A percentile compares a stretch with the other conserved stretches of the same genome.
Conservation (phyloP, 2,888 invertebrate species). For the Noctua janthina region DNA sequence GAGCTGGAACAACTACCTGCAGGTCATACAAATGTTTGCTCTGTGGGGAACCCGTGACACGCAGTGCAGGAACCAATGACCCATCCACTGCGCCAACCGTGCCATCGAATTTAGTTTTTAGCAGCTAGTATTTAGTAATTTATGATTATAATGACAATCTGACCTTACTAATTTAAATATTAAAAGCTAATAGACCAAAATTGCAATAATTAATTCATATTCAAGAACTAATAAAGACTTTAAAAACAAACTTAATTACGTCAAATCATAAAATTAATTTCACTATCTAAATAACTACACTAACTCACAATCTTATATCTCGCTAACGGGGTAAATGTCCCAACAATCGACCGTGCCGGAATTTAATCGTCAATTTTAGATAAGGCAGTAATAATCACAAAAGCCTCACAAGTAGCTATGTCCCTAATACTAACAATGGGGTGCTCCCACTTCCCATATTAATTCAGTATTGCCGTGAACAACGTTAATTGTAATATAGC, state of each 20-base stretch:
- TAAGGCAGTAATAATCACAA: conserved; percentile 61
- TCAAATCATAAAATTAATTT: conserved; percentile 19
- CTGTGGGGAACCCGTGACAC: neutral
- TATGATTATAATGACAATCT: neutral
- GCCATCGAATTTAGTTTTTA: neutral
- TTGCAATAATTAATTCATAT: neutral
- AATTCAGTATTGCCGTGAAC: conserved; percentile 77
- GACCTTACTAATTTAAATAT: neutral
- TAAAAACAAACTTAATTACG: neutral
- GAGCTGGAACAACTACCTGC: neutral
- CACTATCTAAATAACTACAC: conserved; percentile 28
- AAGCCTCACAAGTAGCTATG: conserved; percentile 49
- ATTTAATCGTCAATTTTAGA: conserved; percentile 66
- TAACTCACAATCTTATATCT: conserved; percentile 46
- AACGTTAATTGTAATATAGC: conserved; percentile 83
- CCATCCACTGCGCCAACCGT: neutral
- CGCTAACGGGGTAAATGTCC: conserved; percentile 55
- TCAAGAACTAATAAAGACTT: no score
- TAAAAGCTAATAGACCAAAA: neutral
- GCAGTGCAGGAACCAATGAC: neutral
- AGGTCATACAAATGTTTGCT: no score
- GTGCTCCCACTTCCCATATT: conserved; percentile 77
- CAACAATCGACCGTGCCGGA: conserved; percentile 51
- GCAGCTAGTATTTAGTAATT: neutral
- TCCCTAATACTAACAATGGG: conserved; percentile 58